Evolutionary conservation across 1,140 invertebrate genomes (phyloP).

Genomic region (Antheraea mylitta): DNA sequence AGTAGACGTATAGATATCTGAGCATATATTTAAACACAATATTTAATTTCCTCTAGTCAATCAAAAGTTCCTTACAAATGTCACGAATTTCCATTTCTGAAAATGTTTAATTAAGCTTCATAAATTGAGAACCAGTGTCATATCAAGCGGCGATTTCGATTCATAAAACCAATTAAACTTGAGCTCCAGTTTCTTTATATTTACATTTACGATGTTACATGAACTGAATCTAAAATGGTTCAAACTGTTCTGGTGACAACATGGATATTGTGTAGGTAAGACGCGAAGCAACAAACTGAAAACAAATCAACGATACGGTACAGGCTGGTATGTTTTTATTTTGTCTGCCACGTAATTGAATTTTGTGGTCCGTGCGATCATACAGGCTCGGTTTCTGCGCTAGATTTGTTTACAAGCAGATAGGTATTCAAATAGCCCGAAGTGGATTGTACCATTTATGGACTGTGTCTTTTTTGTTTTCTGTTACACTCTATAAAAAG

Average conservation of each 20-base stretch:
- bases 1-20: too few species aligned
- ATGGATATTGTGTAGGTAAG: slow-evolving; percentile 23
- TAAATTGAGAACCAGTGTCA: slow-evolving; percentile 42
- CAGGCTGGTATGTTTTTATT: slow-evolving; percentile 63
- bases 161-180: slow-evolving; percentile 9
- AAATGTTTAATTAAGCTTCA: slow-evolving; percentile 45
- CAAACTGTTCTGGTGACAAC: slow-evolving; percentile 25
- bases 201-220: slow-evolving; percentile 8
- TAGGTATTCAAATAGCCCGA: slow-evolving; percentile 29
- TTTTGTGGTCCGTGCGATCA: slow-evolving; percentile 66
- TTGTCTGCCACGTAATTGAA: slow-evolving; percentile 72
- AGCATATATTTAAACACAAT: not conserved
- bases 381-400: slow-evolving; percentile 33
- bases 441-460: slow-evolving; percentile 18
- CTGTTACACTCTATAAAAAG: not conserved
- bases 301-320: slow-evolving; percentile 62
- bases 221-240: slow-evolving; percentile 10
- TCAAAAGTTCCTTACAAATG: slow-evolving; percentile 22
- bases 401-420: slow-evolving; percentile 42
- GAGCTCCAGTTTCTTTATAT: not conserved
- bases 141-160: slow-evolving; percentile 23
- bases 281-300: slow-evolving; percentile 41
- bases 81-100: slow-evolving; percentile 21
- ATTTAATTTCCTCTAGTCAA: slow-evolving; percentile 39
- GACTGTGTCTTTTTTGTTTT: not conserved